These are phyloP conservation scores for Cynocephalus volans DNA, from an alignment of 2,113 vertebrate species.

Conservation along the genomic window DNA sequence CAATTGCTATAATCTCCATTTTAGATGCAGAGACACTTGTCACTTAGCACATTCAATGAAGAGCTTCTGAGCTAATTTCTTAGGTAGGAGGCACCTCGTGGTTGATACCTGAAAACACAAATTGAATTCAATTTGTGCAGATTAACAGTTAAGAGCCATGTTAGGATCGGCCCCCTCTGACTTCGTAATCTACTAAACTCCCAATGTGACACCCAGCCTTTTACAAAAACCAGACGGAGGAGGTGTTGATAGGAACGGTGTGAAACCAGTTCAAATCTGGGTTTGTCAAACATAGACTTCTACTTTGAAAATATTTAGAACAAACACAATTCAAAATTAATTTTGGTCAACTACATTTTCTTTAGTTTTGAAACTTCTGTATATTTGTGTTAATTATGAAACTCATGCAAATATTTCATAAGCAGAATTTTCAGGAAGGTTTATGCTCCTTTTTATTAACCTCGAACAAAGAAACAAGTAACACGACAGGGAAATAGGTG, in stretches of 20 bases:
- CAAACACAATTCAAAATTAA: conserved; percentile 3
- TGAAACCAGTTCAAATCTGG: not conserved
- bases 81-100: not conserved
- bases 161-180: too few species aligned
- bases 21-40: not conserved
- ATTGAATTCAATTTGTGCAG: not conserved
- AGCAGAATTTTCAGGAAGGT: not conserved
- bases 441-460: not conserved
- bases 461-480: not conserved
- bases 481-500: not conserved
- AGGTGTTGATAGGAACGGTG: not conserved
- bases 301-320: conserved; percentile 26
- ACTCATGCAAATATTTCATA: not conserved
- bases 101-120: too few species aligned
- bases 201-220: fast-evolving
- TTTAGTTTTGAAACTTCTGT: not conserved
- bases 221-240: not conserved
- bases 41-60: not conserved
- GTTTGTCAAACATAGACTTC: not conserved
- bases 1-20: not conserved
- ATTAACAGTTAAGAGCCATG: not conserved
- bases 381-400: not conserved
- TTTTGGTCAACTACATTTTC: not conserved
- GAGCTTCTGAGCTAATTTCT: not conserved
- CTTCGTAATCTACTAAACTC: not conserved